These are phyloP conservation scores for Ctenopoma kingsleyae DNA, from an alignment of 2,797 vertebrate species.

Conservation along the genomic window DNA sequence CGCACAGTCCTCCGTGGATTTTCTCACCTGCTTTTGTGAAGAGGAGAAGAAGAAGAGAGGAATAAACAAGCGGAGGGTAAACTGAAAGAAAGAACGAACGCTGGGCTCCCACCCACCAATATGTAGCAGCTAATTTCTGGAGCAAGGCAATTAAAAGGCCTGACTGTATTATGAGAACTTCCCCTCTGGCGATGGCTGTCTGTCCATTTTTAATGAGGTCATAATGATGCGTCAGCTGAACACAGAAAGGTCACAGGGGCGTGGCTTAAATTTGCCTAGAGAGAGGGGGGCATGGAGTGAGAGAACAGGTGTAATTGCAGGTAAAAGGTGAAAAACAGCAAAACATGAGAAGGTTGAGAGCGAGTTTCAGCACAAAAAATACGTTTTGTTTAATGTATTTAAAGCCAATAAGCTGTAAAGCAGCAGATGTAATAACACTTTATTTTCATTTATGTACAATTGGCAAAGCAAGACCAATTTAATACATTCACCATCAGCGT, in stretches of 20 bases:
- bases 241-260: conserved; percentile 78
- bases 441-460: conserved; percentile 20
- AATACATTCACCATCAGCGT: conserved; percentile 46
- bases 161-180: conserved; percentile 81
- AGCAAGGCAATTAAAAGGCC: conserved; percentile 84
- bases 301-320: conserved; percentile 28
- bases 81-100: conserved; percentile 51
- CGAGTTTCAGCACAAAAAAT: conserved; percentile 10
- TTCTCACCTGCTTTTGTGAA: conserved; percentile 13
- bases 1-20: conserved; percentile 9
- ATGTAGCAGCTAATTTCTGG: conserved; percentile 85
- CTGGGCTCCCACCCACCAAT: conserved; percentile 73
- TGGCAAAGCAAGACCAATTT: conserved; percentile 18
- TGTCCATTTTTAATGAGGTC: conserved; percentile 86
- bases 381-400: conserved; percentile 8
- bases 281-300: background rate
- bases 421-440: conserved; percentile 1
- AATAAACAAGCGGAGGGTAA: conserved; percentile 40
- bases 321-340: conserved; percentile 32
- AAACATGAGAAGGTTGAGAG: background rate
- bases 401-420: background rate
- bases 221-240: conserved; percentile 85
- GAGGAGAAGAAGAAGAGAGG: conserved; percentile 14
- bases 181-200: conserved; percentile 83
- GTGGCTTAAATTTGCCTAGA: conserved; percentile 54